phyloP scores from a whole-genome alignment of 2,113 vertebrate genomes.

The Tupaia tana region DNA sequence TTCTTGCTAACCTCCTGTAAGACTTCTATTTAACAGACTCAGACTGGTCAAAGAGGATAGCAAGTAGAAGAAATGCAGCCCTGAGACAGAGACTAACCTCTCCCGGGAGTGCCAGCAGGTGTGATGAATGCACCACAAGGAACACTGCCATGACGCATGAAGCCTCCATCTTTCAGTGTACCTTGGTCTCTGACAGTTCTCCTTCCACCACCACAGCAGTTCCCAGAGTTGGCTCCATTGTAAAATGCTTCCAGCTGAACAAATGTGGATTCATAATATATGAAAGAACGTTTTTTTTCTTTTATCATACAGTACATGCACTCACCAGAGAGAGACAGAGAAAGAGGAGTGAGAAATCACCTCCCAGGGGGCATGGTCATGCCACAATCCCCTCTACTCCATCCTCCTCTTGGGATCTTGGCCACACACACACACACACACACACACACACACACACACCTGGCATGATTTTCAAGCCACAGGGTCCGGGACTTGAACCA shows the following conservation, averaged over 20 bases:
- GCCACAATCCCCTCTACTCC: too few relatives aligned
- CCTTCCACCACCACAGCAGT: not conserved
- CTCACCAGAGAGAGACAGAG: too few relatives aligned
- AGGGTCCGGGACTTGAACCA: too few relatives aligned
- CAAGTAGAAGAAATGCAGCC: not conserved
- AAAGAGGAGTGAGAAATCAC: too few relatives aligned
- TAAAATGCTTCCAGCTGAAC: not conserved
- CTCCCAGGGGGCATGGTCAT: too few relatives aligned
- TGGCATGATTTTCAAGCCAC: too few relatives aligned
- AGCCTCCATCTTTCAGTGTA: not conserved
- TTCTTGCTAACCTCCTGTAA: conserved; percentile 10
- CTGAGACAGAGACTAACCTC: not conserved
- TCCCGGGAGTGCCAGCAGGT: not conserved
- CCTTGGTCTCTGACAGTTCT: not conserved
- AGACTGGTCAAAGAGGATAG: not conserved
- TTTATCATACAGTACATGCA: too few relatives aligned
- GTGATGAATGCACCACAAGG: not conserved
- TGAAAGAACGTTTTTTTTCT: not conserved
- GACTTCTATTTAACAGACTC: not conserved
- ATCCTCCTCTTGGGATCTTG: too few relatives aligned
- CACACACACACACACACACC: too few relatives aligned
- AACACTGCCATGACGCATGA: not conserved
- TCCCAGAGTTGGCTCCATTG: not conserved
- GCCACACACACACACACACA: too few relatives aligned
- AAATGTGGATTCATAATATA: not conserved